Evolutionary conservation across 2,113 vertebrate species (phyloP).

Genomic region (Laterallus jamaicensis): DNA sequence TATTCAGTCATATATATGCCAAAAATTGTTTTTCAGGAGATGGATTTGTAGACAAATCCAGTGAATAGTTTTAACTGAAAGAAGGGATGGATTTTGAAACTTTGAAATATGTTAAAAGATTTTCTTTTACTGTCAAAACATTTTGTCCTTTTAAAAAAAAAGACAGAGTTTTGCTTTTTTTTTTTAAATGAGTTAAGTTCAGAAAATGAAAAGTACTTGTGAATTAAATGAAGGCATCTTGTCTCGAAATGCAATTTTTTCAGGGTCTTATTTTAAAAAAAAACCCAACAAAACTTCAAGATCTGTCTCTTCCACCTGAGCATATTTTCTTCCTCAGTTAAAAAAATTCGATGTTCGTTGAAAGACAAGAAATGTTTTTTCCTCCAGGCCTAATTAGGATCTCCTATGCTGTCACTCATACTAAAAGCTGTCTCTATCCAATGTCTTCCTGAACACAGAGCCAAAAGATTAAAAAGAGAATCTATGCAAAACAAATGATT

Average conservation of each 20-base stretch:
- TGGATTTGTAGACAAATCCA: background rate
- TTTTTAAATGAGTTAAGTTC: background rate
- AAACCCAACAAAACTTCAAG: background rate
- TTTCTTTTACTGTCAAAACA: background rate
- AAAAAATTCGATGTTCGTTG: background rate
- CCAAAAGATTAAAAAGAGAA: background rate
- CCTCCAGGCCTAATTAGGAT: background rate
- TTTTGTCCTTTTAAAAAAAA: background rate
- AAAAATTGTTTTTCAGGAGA: background rate
- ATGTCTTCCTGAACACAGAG: slow-evolving; percentile 23
- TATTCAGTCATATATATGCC: accelerated
- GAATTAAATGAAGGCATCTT: background rate
- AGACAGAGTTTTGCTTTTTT: accelerated
- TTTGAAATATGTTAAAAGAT: background rate
- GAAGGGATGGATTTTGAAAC: background rate
- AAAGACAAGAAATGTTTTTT: background rate
- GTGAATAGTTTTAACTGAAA: background rate
- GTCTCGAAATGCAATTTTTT: background rate
- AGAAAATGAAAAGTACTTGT: background rate
- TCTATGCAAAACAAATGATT: background rate
- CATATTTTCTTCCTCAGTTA: background rate
- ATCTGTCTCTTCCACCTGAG: background rate
- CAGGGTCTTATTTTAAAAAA: accelerated
- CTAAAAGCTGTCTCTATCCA: slow-evolving; percentile 35
- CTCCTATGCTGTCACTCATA: slow-evolving; percentile 1